These are phyloP conservation scores for Telmatochromis sp. DNA, from an alignment of 2,113 vertebrate species.

Conservation along the genomic window DNA sequence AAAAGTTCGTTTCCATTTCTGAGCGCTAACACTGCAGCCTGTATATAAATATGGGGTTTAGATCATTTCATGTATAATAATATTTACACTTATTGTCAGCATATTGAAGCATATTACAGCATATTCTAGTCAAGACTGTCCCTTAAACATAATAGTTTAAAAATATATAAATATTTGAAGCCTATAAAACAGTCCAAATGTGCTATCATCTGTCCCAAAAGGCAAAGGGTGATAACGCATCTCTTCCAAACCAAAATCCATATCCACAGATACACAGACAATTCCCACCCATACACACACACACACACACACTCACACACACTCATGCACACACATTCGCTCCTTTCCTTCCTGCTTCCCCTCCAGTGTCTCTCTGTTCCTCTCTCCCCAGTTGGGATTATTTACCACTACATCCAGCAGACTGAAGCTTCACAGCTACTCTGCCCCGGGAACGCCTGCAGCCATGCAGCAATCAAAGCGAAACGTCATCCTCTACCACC, in stretches of 20 bases:
- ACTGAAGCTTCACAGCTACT: slow-evolving; percentile 49
- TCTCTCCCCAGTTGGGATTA: slow-evolving; percentile 68
- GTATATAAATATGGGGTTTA: not conserved
- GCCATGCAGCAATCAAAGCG: slow-evolving; percentile 70
- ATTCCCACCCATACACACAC: not conserved
- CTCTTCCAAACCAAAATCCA: not conserved
- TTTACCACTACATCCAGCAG: slow-evolving; percentile 66
- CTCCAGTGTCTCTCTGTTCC: slow-evolving; percentile 42
- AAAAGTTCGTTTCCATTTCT: slow-evolving; percentile 6
- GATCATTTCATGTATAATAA: not conserved
- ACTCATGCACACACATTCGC: not conserved
- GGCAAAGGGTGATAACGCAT: not conserved
- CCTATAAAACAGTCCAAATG: not conserved
- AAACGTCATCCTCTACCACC: slow-evolving; percentile 62
- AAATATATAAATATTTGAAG: not conserved
- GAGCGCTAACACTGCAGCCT: not conserved
- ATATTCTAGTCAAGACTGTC: not conserved
- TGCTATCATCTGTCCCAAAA: not conserved
- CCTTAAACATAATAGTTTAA: not conserved
- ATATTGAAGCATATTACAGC: not conserved
- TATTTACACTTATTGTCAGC: not conserved
- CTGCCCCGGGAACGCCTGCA: slow-evolving; percentile 66
- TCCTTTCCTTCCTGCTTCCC: slow-evolving; percentile 30
- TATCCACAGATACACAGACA: not conserved
- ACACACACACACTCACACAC: not conserved